Conservation (phyloP, 2,888 invertebrate species). For the Xestia xanthographa region DNA sequence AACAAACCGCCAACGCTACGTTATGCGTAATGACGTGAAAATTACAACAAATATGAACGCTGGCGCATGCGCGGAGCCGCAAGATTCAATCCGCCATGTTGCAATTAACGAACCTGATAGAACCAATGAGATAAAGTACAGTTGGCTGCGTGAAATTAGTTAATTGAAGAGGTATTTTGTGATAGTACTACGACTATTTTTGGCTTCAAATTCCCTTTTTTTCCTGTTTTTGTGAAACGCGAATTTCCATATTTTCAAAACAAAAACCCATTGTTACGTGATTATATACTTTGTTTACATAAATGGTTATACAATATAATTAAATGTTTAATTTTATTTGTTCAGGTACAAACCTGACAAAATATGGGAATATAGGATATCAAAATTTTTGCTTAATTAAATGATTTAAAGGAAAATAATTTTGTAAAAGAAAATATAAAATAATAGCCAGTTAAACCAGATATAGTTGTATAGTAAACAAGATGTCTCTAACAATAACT, state of each 20-base stretch:
- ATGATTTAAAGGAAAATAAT: too few species aligned
- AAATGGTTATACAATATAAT: neutral
- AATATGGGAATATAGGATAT: too few species aligned
- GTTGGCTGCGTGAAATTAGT: conserved; percentile 58
- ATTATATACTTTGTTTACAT: neutral
- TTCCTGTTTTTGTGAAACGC: neutral
- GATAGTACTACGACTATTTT: neutral
- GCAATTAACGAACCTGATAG: conserved; percentile 74
- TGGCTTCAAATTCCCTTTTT: neutral
- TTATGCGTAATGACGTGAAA: conserved; percentile 87
- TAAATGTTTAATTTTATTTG: too few species aligned
- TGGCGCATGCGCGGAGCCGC: conserved; percentile 74
- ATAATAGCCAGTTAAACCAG: too few species aligned
- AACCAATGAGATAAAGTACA: conserved; percentile 63
- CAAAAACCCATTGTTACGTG: neutral
- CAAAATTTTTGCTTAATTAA: too few species aligned
- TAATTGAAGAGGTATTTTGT: conserved; percentile 54
- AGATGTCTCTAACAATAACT: too few species aligned
- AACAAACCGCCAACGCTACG: conserved; percentile 77
- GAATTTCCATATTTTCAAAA: neutral
- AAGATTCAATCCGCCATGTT: conserved; percentile 79
- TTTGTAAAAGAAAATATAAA: too few species aligned
- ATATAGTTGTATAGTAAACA: too few species aligned
- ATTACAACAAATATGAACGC: conserved; percentile 83
- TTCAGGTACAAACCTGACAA: too few species aligned